Evolutionary conservation across 35 echinoderm and acorn worm species (phyloP).

Genomic region (Ophiothrix spiculata): DNA sequence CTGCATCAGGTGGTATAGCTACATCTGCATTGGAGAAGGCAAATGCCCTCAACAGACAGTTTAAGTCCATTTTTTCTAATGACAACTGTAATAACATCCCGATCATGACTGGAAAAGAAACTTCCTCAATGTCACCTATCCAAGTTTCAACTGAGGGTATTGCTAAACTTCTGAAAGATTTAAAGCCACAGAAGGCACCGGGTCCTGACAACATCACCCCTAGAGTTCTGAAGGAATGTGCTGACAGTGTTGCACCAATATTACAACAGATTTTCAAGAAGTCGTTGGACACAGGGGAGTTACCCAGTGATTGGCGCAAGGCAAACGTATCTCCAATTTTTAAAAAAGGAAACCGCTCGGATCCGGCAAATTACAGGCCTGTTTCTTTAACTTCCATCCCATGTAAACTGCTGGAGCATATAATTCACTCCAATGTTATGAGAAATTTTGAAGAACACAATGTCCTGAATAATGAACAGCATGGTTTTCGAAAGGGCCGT

Average conservation of each 20-base stretch:
- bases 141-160: neutral
- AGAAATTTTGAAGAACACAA: slow-evolving; percentile 36
- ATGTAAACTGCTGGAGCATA: slow-evolving; percentile 53
- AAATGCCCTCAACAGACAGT: slow-evolving; percentile 32
- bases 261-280: slow-evolving; percentile 36
- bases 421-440: slow-evolving; percentile 42
- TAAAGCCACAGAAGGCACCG: slow-evolving; percentile 33
- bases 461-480: slow-evolving; percentile 35
- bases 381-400: slow-evolving; percentile 43
- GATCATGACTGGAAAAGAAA: neutral
- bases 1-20: neutral
- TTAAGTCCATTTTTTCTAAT: neutral
- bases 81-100: neutral
- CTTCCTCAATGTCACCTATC: neutral
- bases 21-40: slow-evolving; percentile 2
- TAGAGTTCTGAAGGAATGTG: slow-evolving; percentile 27
- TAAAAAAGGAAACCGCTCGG: slow-evolving; percentile 51
- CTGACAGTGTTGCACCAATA: slow-evolving; percentile 8
- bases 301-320: slow-evolving; percentile 26
- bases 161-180: slow-evolving; percentile 26
- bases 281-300: slow-evolving; percentile 22
- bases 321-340: slow-evolving; percentile 52
- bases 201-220: slow-evolving; percentile 39
- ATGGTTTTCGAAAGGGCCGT: slow-evolving; percentile 36
- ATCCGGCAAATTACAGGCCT: slow-evolving; percentile 36